These are phyloP conservation scores for Panulirus ornatus DNA, from an alignment of 1,140 invertebrate genomes.

Conservation along the genomic window DNA sequence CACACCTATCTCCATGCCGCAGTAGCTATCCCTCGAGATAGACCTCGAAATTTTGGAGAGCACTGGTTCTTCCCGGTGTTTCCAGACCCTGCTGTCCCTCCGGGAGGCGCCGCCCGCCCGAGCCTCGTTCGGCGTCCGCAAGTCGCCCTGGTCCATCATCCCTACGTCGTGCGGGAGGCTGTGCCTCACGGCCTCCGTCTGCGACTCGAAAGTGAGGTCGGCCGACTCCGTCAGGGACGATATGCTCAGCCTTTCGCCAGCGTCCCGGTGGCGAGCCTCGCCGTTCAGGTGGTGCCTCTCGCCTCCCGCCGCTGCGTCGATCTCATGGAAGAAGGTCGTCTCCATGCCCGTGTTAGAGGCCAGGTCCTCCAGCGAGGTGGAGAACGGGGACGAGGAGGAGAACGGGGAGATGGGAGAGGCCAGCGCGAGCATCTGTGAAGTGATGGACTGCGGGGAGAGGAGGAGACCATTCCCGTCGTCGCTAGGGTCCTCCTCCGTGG, in stretches of 20 bases:
- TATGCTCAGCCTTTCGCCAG: slow-evolving; percentile 4
- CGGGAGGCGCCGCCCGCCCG: background rate
- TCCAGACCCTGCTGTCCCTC: background rate
- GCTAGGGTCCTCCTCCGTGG: background rate
- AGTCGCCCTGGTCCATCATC: background rate
- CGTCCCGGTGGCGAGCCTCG: slow-evolving; percentile 1
- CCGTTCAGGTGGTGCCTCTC: slow-evolving; percentile 6
- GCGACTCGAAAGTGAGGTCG: slow-evolving; percentile 12
- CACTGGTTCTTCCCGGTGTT: background rate
- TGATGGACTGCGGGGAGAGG: slow-evolving; percentile 34
- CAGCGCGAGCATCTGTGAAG: slow-evolving; percentile 37
- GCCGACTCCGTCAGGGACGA: slow-evolving; percentile 39
- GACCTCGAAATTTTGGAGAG: background rate
- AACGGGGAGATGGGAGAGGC: slow-evolving; percentile 61
- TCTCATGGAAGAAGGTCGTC: background rate
- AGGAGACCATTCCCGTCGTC: slow-evolving; percentile 24
- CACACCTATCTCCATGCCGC: background rate
- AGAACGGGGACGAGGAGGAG: slow-evolving; percentile 61
- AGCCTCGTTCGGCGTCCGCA: background rate
- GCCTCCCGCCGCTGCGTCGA: background rate
- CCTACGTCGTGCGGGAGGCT: background rate
- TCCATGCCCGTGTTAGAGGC: slow-evolving; percentile 27
- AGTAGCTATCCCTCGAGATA: background rate
- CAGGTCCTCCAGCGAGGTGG: slow-evolving; percentile 51
- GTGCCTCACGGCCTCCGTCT: background rate